Conservation (phyloP, 2,797 vertebrate species). For the Dallia pectoralis region DNA sequence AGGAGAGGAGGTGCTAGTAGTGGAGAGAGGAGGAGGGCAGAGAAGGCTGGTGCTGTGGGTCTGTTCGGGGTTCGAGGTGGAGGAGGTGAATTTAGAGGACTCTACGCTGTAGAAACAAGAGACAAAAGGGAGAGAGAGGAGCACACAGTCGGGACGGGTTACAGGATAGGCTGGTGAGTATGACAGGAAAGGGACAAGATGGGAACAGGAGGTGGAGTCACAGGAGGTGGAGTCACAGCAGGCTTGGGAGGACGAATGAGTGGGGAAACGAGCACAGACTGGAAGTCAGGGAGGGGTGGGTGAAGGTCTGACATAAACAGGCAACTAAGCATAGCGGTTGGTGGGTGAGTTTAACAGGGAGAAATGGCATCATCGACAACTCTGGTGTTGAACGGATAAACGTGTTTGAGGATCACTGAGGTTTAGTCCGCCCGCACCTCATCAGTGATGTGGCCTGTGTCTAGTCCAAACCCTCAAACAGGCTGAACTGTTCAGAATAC, state of each 20-base stretch:
- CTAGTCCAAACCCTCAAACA: not conserved
- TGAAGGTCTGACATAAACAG: slow-evolving; percentile 10
- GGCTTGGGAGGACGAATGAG: slow-evolving; percentile 54
- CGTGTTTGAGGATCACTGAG: not conserved
- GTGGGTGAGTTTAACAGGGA: slow-evolving; percentile 1
- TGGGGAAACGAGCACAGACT: slow-evolving; percentile 58
- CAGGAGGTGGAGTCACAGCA: slow-evolving; percentile 66
- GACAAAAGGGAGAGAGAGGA: slow-evolving; percentile 72
- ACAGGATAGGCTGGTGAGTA: slow-evolving; percentile 72
- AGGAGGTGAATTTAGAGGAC: slow-evolving; percentile 98
- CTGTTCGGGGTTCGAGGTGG: slow-evolving; percentile 95
- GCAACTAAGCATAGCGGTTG: slow-evolving; percentile 12
- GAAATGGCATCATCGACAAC: not conserved
- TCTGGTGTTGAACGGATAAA: not conserved
- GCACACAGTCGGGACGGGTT: slow-evolving; percentile 79
- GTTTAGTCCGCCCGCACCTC: not conserved
- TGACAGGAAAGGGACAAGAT: slow-evolving; percentile 28
- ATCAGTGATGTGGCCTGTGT: not conserved
- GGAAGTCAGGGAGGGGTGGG: slow-evolving; percentile 34
- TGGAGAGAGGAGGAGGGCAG: slow-evolving; percentile 81
- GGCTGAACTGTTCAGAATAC: not conserved
- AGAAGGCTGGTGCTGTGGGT: slow-evolving; percentile 90
- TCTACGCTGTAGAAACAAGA: slow-evolving; percentile 94
- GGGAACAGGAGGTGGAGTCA: slow-evolving; percentile 52
- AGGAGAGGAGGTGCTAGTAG: slow-evolving; percentile 72